phyloP scores from a whole-genome alignment of 1,140 invertebrate species.

The Trichonephila clavata region DNA sequence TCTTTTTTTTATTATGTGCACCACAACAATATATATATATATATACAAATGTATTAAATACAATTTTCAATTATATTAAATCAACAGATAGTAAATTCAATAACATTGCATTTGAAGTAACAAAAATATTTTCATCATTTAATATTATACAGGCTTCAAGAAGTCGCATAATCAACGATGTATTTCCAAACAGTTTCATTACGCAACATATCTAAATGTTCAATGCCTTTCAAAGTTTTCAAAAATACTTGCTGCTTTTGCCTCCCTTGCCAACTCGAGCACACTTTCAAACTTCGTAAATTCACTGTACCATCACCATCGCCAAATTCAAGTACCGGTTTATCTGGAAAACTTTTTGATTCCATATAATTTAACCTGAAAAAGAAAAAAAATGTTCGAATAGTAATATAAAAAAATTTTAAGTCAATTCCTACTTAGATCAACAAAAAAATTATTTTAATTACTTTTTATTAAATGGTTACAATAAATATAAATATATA shows the following conservation, averaged over 20 bases:
- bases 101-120: constrained; percentile 57
- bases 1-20: no score
- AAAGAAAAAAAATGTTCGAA: not conserved
- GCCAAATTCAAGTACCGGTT: constrained; percentile 89
- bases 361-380: constrained; percentile 42
- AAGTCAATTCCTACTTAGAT: no score
- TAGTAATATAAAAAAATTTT: no score
- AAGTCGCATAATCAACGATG: no score
- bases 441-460: no score
- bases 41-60: no score
- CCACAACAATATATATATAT: no score
- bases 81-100: no score
- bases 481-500: no score
- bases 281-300: constrained; percentile 89
- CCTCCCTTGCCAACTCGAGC: constrained; percentile 86
- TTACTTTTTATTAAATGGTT: no score
- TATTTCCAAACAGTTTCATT: constrained; percentile 79
- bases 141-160: no score
- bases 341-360: constrained; percentile 83
- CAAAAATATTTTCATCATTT: constrained; percentile 49
- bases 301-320: constrained; percentile 99
- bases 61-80: no score
- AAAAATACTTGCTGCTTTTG: constrained; percentile 86
- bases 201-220: constrained; percentile 89
- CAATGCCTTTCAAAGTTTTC: constrained; percentile 85